Evolutionary conservation across 2,113 vertebrate genomes (phyloP).

Genomic region (Natator depressus): DNA sequence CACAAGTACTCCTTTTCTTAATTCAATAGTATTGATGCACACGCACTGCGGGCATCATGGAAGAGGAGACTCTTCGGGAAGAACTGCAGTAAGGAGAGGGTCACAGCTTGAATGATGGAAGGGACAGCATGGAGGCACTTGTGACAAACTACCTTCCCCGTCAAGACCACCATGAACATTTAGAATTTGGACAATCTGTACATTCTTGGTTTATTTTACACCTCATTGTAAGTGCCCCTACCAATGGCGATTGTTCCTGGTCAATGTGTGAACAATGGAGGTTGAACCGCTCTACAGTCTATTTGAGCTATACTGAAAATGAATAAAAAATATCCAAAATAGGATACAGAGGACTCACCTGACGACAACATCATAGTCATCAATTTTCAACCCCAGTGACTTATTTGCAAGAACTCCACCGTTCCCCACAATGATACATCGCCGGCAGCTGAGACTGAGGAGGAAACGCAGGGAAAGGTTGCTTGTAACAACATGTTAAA

Average conservation of each 20-base stretch:
- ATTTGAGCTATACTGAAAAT: neutral
- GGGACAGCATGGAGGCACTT: neutral
- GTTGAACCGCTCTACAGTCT: neutral
- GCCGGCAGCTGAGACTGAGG: conserved; percentile 90
- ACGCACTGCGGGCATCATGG: neutral
- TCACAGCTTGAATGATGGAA: neutral
- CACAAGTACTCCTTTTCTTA: too few relatives aligned
- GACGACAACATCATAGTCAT: conserved; percentile 94
- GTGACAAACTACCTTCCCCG: neutral
- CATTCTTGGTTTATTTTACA: neutral
- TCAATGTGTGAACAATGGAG: neutral
- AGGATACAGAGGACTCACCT: conserved; percentile 82
- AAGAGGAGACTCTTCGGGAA: neutral
- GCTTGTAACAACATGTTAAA: neutral
- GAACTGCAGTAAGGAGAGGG: neutral
- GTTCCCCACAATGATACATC: conserved; percentile 95
- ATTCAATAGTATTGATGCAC: neutral
- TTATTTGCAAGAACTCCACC: conserved; percentile 97
- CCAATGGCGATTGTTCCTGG: neutral
- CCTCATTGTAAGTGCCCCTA: neutral
- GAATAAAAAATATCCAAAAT: neutral
- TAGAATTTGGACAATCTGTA: neutral
- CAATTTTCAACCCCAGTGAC: conserved; percentile 93
- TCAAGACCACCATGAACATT: neutral
- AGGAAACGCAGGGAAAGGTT: conserved; percentile 48